phyloP scores from a whole-genome alignment of 1,140 invertebrate genomes.

The Gryllus bimaculatus region DNA sequence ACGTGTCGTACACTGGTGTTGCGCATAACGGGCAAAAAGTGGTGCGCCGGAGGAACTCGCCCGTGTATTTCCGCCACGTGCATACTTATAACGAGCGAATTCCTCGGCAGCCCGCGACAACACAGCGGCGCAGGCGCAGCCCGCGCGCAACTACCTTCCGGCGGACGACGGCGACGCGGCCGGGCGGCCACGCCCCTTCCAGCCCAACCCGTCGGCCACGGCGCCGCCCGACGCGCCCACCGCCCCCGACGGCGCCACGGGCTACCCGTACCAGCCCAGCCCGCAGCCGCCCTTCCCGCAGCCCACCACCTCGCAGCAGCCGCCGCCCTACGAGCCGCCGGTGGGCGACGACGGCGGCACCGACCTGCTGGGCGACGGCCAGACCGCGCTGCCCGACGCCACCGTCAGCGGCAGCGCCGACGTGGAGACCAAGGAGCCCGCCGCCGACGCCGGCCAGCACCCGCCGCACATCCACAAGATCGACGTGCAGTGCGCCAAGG shows the following conservation, averaged over 20 bases:
- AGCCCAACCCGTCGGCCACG: conserved; percentile 33
- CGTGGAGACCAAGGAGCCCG: conserved; percentile 16
- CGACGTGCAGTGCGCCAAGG: conserved; percentile 66
- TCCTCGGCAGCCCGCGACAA: neutral
- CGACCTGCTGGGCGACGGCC: neutral
- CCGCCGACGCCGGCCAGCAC: conserved; percentile 38
- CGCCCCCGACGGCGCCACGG: conserved; percentile 26
- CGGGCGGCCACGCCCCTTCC: conserved; percentile 56
- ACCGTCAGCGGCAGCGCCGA: neutral
- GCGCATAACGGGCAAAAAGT: too few species aligned
- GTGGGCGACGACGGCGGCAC: neutral
- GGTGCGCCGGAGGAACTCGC: too few species aligned
- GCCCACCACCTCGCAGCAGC: conserved; percentile 7
- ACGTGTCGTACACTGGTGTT: too few species aligned
- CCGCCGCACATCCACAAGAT: conserved; percentile 66
- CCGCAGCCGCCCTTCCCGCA: conserved; percentile 23
- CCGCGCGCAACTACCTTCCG: conserved; percentile 38
- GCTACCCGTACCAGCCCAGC: conserved; percentile 23
- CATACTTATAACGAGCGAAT: too few species aligned
- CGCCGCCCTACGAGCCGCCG: neutral
- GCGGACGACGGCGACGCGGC: conserved; percentile 37
- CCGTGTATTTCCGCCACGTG: too few species aligned
- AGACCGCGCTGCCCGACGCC: too few species aligned
- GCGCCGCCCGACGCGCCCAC: conserved; percentile 25
- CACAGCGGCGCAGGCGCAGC: neutral